Evolutionary conservation across 2,888 invertebrate species (phyloP), one percentile per base, ranked within the genome.

Genomic region (Scaeva pyrastri): DNA sequence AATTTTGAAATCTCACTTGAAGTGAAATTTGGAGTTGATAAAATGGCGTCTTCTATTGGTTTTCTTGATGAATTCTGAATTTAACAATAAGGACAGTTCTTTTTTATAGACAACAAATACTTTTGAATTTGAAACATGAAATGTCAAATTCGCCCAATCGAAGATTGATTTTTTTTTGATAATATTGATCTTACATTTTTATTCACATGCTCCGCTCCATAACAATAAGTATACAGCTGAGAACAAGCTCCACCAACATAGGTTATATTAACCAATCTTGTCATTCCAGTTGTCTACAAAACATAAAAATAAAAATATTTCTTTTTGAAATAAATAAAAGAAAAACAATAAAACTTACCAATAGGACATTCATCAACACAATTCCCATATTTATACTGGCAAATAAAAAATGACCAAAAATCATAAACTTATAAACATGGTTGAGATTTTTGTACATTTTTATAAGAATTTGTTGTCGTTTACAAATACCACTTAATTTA

Each of bases 331-430:
- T n/a, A 4, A 11, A 12, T 2, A 14, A 14, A 1, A 6, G 10
- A 21, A 14, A 60, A 0, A 21, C 14, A 62, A n/a, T 19, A 41
- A n/a, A 12, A 45, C 1, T 31, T 68, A 68, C 76, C 48, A 68
- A 68, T 31, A n/a, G 7, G 10, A 76, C n/a, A 48, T 68, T 66
- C 31, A 76, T 16, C n/a, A 68, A 19, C 39, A 68, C 58, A 12
- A 68, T 21, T 16, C 68, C 76, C 68, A 76, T 2, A 0, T 1
- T 48, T 12, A 76, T 58, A 39, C 55, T 55, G 11, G 68, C 76
- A 58, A 58, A 76, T 16, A 76, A 19, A 58, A 68, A 48, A 23
- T 76, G 68, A 1, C 1, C 23, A 31, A 76, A 58, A 23, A 76
- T 39, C 12, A 76, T 76, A 39, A 48, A 26, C 7, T 48, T 76